These are phyloP conservation scores for Octopus bimaculoides DNA, from an alignment of 1,140 invertebrate species.

Conservation along the genomic window DNA sequence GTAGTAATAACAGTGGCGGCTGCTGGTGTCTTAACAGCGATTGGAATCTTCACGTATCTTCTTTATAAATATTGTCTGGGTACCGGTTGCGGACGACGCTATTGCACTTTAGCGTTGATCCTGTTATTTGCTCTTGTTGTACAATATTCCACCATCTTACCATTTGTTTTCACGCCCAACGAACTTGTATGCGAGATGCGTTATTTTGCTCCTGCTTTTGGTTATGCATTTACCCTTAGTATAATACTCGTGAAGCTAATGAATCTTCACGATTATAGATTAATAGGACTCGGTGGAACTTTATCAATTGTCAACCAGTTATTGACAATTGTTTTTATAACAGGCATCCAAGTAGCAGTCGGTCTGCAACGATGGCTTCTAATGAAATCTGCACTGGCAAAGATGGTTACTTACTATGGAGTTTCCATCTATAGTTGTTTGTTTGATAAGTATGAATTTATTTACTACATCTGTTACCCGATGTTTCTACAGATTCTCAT, in stretches of 20 bases:
- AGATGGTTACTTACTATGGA: conserved; percentile 8
- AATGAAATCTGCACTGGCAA: conserved; percentile 24
- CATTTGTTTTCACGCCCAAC: conserved; percentile 61
- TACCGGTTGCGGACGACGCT: conserved; percentile 60
- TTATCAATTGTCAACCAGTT: conserved; percentile 65
- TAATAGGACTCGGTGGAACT: conserved; percentile 63
- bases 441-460: conserved; percentile 38
- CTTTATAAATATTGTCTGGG: conserved; percentile 59
- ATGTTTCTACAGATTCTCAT: conserved; percentile 62
- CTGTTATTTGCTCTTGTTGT: conserved; percentile 59
- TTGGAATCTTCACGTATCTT: conserved; percentile 60
- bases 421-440: conserved; percentile 34
- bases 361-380: conserved; percentile 38
- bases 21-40: conserved; percentile 47
- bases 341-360: conserved; percentile 51
- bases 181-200: conserved; percentile 57
- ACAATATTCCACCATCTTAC: conserved; percentile 60
- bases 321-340: conserved; percentile 61
- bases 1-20: conserved; percentile 34
- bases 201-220: conserved; percentile 60
- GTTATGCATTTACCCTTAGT: conserved; percentile 62
- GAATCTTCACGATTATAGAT: conserved; percentile 63
- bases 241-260: conserved; percentile 63
- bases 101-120: conserved; percentile 61
- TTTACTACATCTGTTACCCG: conserved; percentile 59